Evolutionary conservation across 2,888 invertebrate genomes (phyloP).

Genomic region (Agrochola litura): DNA sequence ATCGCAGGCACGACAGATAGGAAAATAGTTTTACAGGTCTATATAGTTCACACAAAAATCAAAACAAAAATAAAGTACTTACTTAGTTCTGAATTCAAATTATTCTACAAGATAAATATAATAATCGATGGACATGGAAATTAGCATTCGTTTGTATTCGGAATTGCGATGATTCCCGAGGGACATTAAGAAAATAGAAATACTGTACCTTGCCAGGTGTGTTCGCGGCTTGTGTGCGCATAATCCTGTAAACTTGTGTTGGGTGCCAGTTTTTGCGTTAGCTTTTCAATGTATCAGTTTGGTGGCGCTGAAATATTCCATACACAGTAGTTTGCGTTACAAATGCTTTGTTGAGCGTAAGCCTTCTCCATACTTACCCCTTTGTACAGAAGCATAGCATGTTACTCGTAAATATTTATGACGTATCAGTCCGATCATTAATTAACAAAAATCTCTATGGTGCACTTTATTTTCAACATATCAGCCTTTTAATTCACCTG

Average conservation of each 20-base stretch:
- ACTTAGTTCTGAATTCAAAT: too few relatives aligned
- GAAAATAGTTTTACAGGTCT: too few relatives aligned
- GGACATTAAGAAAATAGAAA: too few relatives aligned
- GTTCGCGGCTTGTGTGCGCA: slow-evolving; percentile 30
- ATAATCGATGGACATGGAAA: too few relatives aligned
- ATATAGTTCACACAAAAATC: too few relatives aligned
- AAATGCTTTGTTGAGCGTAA: neutral
- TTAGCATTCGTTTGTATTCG: too few relatives aligned
- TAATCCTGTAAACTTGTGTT: slow-evolving; percentile 54
- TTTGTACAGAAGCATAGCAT: neutral
- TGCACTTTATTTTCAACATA: neutral
- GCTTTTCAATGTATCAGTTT: slow-evolving; percentile 7
- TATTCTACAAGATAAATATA: too few relatives aligned
- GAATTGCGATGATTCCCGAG: too few relatives aligned
- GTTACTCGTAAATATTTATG: neutral
- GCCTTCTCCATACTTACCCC: neutral
- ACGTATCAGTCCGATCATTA: neutral
- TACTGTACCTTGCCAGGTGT: slow-evolving; percentile 33
- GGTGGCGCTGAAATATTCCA: neutral
- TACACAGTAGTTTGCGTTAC: neutral
- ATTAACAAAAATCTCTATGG: neutral
- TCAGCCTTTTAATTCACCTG: neutral
- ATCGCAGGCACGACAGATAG: too few relatives aligned
- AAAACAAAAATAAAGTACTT: too few relatives aligned
- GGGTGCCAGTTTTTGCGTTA: slow-evolving; percentile 30